Conservation (phyloP, 2,888 invertebrate genomes). For the Apamea crenata region DNA sequence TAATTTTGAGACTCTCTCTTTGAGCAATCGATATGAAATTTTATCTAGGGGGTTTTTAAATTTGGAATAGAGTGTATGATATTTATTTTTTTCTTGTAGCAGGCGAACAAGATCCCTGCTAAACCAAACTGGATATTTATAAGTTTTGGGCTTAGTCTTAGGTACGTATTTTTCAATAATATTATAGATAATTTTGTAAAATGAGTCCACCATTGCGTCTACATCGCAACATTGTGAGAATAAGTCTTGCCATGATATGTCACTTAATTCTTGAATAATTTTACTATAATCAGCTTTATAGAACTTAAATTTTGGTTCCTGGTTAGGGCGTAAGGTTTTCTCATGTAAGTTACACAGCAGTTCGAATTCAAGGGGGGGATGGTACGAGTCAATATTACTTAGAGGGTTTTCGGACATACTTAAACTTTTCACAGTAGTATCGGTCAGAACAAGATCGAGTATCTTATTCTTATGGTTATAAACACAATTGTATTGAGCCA, state of each 20-base stretch:
- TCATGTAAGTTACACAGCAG: neutral
- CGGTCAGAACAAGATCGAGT: conserved; percentile 11
- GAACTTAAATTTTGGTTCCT: neutral
- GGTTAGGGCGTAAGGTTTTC: neutral
- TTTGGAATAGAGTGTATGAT: neutral
- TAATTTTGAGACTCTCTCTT: neutral
- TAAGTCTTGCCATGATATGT: neutral
- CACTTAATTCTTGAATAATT: neutral
- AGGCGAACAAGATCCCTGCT: neutral
- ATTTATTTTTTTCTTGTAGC: neutral
- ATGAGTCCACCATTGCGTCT: neutral
- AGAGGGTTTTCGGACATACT: neutral
- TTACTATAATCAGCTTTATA: neutral
- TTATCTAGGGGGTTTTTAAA: neutral
- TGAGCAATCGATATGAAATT: neutral
- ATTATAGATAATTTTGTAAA: neutral
- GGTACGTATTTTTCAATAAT: neutral
- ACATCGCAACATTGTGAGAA: conserved; percentile 1
- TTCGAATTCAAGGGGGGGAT: conserved; percentile 5
- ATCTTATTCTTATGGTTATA: conserved; percentile 6
- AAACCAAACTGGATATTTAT: conserved; percentile 4
- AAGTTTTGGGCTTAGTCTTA: neutral
- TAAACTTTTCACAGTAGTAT: neutral
- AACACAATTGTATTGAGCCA: neutral
- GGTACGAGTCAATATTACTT: neutral